Base-by-base conservation (phyloP, 2,888 invertebrate genomes). In the Scaptomyza caliginosa region DNA sequence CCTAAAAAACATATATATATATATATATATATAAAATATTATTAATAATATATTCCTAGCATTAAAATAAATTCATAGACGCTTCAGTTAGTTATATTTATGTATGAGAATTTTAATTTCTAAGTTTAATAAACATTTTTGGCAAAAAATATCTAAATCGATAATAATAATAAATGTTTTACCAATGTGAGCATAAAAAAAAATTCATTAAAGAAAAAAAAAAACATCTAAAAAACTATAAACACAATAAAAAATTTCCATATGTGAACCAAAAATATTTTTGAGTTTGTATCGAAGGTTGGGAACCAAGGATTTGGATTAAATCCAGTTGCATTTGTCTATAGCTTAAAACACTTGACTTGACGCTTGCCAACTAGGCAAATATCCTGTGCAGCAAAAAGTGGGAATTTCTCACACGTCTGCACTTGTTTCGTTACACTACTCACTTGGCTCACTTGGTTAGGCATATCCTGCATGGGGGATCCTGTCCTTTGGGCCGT, bases 71-170 rank as follows among this genome's bases (percentile, higher is more conserved):
- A 87, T 87, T 82, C 59, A 79, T 84, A 84, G 88, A 86, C 77
- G 83, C 83, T 87, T 82, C 77, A 87, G 84, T 87, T 87, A 86
- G 73, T 69, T 86, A 63, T 87, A 85, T 85, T 87, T 83, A 82
- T 77, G 8, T 10, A 68, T 72, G 63, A 67, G 43, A 75, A 48
- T 66, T 70, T 6, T 49, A 46, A 32, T 65, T 70, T 32, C 16
- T 70, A 70, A 70, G 58, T 36, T 49, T 23, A 46, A 59, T 55
- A 17, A 43, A 52, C 39, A 54, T 54, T 11, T 39, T 51, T 38
- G 30, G 45, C 57, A 72, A 50, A 60, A 49, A 56, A 59, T 66
- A 60, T 43, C 59, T 34, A 16, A 50, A 40, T 28, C 4, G 36
- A 56, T 40, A 16, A 38, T 24, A 21, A 36, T 39, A 38, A 54